Evolutionary conservation across 2,888 invertebrate genomes (phyloP).

Genomic region (Agriotes lineatus): DNA sequence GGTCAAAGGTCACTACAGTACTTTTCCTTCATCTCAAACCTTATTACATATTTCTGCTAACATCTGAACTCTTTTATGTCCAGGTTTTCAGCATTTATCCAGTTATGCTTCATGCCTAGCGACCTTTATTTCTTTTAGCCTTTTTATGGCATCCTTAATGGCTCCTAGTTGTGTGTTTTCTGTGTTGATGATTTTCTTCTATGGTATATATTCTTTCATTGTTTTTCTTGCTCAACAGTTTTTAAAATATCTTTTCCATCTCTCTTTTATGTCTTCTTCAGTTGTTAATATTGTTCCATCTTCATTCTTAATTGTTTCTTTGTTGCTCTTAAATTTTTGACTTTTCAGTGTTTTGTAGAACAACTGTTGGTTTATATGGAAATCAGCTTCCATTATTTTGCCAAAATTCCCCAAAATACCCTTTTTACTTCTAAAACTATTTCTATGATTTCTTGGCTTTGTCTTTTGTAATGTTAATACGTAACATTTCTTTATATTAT

Average conservation of each 20-base stretch:
- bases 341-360: background rate
- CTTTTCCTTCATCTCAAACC: too few species aligned
- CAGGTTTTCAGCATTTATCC: too few species aligned
- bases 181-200: background rate
- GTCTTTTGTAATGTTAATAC: background rate
- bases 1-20: too few species aligned
- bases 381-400: background rate
- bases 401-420: background rate
- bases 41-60: too few species aligned
- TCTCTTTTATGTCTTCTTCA: background rate
- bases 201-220: background rate
- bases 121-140: too few species aligned
- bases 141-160: too few species aligned
- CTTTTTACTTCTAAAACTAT: background rate
- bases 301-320: background rate
- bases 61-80: too few species aligned
- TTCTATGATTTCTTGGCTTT: background rate
- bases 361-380: background rate
- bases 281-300: background rate
- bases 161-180: too few species aligned
- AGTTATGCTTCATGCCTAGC: too few species aligned
- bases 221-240: background rate
- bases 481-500: background rate
- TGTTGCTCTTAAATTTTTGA: background rate
- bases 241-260: background rate